Evolutionary conservation across 2,888 invertebrate genomes (phyloP), one percentile per base, ranked within the genome.

Genomic region (Conops quadrifasciatus): DNA sequence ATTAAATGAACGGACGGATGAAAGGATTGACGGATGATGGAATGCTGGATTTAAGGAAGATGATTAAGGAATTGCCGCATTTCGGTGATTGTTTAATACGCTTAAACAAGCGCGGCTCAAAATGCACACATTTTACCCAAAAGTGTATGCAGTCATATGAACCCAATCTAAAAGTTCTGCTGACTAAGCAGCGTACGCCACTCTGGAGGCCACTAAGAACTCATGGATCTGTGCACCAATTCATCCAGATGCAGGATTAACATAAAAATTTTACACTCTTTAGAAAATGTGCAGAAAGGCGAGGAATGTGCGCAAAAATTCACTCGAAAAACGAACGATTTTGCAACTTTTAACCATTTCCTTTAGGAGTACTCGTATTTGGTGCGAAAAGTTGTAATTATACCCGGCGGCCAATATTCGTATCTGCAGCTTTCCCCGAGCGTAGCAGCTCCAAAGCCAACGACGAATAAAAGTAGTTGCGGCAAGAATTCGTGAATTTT

Each of bases 351-450:
- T 58, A 67, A 67, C 24, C 56, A 58, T 56, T 58, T 67, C 43
- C 45, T 28, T 58, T 36, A 36, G 36, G 36, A 36, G 4, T 36
- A 7, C 9, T n/a, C 36, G 67, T 58, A 58, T 58, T 67, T 56
- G 26, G 56, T 45, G 47, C 43, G 59, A 69, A 51, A 63, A 63
- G 69, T 62, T 63, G 69, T 69, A 69, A 69, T 69, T 69, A 62
- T 51, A 51, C 69, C 69, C 69, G 53, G 51, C 28, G 69, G 69
- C 53, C 47, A 62, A 56, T 60, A 60, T 49, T 60, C 60, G 51
- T 60, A 11, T 63, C 21, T 19, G 24, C 36, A n/a, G 11, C 43
- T n/a, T n/a, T n/a, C 24, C 47, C 21, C 49, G 15, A 43, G 63
- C 47, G 36, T 36, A 11, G n/a, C 2, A 9, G 47, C 16, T 16